Percentiles rank a stretch among this genome's conserved stretches.
Evolutionary conservation across 2,888 invertebrate species (phyloP).

Genomic region (Mylabris sibirica): DNA sequence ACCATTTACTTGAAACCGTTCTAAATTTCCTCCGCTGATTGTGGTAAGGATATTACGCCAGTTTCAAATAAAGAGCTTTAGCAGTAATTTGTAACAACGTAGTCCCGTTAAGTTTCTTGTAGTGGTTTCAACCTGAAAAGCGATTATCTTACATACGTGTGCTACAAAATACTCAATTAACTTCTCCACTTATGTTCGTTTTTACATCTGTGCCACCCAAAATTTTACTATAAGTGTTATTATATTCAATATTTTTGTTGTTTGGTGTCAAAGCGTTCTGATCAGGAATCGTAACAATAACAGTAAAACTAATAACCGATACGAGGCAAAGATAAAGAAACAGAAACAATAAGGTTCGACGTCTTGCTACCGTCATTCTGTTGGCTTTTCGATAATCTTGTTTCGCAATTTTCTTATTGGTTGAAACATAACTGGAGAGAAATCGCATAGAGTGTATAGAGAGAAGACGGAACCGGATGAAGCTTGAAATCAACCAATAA

Average conservation of each 20-base stretch:
- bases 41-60: constrained; percentile 9
- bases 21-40: not conserved
- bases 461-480: not conserved
- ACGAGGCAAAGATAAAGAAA: not conserved
- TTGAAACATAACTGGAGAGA: not conserved
- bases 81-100: constrained; percentile 14
- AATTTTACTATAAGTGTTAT: not conserved
- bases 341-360: not conserved
- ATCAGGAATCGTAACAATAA: not conserved
- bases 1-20: not conserved
- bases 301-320: not conserved
- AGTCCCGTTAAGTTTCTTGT: constrained; percentile 1
- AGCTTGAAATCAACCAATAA: constrained; percentile 1
- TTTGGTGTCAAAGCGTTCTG: not conserved
- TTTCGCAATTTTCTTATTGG: constrained; percentile 5
- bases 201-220: not conserved
- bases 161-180: constrained; percentile 11
- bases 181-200: not conserved
- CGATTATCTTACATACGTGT: constrained; percentile 15
- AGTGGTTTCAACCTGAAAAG: not conserved
- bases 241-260: not conserved
- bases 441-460: not conserved
- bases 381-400: not conserved
- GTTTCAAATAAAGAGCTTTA: constrained; percentile 5
- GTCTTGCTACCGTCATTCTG: not conserved